A percentile compares a stretch with the other conserved stretches of the same genome.
These are phyloP conservation scores for Andricus quercusramuli DNA, from an alignment of 2,888 invertebrate species.

Conservation along the genomic window DNA sequence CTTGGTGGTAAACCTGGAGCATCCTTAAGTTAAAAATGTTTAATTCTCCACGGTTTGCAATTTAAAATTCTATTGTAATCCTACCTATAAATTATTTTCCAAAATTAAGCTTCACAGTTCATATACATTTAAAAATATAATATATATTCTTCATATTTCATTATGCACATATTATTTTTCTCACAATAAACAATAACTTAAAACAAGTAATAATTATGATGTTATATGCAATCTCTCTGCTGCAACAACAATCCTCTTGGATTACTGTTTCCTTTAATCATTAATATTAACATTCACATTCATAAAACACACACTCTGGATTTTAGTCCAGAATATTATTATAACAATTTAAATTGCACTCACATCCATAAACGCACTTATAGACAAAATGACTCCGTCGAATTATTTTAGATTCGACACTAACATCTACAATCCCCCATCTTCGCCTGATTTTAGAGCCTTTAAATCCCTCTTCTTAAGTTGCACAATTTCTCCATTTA, in stretches of 20 bases:
- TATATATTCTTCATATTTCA: not conserved
- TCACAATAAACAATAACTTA: not conserved
- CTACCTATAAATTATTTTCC: not conserved
- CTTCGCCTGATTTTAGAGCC: constrained; percentile 56
- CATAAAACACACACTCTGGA: not conserved
- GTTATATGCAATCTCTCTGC: no score
- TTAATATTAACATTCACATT: not conserved
- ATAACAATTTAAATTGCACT: not conserved
- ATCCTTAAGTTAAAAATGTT: no score
- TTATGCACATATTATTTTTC: not conserved
- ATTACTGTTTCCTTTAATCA: not conserved
- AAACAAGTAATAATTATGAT: no score
- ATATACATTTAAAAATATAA: not conserved
- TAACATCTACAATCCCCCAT: constrained; percentile 49
- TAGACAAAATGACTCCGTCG: not conserved
- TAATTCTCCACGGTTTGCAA: no score
- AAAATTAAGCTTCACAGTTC: not conserved
- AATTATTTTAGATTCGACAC: not conserved
- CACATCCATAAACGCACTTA: not conserved
- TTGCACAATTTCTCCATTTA: constrained; percentile 58
- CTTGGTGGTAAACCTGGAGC: no score
- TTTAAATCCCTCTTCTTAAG: constrained; percentile 71
- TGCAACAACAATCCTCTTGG: no score
- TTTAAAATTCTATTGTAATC: no score
- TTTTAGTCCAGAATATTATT: not conserved